Conservation (phyloP, 2,888 invertebrate species). For the Tetranychus truncatus region DNA sequence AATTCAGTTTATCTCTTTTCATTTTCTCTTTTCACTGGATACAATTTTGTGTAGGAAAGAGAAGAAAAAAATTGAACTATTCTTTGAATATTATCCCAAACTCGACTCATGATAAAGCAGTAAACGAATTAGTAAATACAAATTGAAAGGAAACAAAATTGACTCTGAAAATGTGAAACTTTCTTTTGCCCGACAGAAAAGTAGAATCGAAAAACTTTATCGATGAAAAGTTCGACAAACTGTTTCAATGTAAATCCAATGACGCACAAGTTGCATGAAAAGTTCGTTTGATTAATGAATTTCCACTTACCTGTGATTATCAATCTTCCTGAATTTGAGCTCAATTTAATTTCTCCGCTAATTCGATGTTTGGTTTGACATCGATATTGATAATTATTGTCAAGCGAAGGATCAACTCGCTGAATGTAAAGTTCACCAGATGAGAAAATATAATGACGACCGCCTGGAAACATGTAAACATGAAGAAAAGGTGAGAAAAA, state of each 20-base stretch:
- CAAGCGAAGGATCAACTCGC: slow-evolving; percentile 6
- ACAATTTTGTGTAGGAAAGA: too few species aligned
- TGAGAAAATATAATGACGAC: slow-evolving; percentile 79
- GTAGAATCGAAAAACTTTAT: too few species aligned
- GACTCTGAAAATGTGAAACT: too few species aligned
- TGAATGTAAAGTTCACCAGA: slow-evolving; percentile 82
- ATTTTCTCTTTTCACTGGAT: neutral
- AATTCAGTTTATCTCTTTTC: neutral
- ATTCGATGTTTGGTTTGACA: slow-evolving; percentile 80
- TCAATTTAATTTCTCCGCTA: slow-evolving; percentile 75
- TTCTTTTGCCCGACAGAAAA: too few species aligned
- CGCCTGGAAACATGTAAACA: slow-evolving; percentile 43
- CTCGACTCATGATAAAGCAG: too few species aligned
- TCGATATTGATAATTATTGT: slow-evolving; percentile 43
- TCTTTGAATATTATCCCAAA: too few species aligned
- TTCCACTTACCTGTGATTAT: slow-evolving; percentile 79
- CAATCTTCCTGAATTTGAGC: slow-evolving; percentile 76
- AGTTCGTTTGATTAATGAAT: slow-evolving; percentile 25
- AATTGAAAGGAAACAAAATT: too few species aligned
- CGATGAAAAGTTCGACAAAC: too few species aligned
- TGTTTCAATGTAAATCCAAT: too few species aligned
- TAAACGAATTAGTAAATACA: too few species aligned
- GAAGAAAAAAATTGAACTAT: too few species aligned
- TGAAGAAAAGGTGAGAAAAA: neutral
- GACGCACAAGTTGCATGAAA: too few species aligned